Conservation (phyloP, 2,113 vertebrate species). For the Budorcas taxicolor region DNA sequence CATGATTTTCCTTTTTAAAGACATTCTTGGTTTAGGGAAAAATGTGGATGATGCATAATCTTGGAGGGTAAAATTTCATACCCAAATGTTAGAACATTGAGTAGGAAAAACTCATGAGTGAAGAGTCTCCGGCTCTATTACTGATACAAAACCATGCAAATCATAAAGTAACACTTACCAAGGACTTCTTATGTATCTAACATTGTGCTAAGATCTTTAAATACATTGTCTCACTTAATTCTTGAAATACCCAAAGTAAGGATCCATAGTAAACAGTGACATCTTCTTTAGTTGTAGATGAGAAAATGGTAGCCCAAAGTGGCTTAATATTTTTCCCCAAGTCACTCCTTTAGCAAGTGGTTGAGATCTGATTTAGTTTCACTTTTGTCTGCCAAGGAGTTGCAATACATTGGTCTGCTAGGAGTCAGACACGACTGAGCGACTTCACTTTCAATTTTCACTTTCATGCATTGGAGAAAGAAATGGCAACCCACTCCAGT, state of each 20-base stretch:
- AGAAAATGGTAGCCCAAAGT: neutral
- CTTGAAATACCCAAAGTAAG: neutral
- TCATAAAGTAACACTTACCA: neutral
- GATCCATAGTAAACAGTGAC: neutral
- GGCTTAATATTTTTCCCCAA: neutral
- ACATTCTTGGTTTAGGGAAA: neutral
- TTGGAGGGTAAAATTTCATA: neutral
- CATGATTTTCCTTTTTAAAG: neutral
- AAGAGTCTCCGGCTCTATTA: neutral
- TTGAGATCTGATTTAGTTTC: neutral
- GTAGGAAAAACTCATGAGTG: neutral
- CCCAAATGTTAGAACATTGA: neutral
- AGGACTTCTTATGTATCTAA: neutral
- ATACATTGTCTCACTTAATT: neutral
- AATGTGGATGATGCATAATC: neutral
- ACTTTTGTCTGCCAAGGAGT: neutral
- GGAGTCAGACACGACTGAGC: too few species aligned
- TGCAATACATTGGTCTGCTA: neutral
- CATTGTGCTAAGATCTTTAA: neutral
- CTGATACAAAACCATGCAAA: neutral
- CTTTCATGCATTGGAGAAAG: too few species aligned
- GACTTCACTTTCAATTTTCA: too few species aligned
- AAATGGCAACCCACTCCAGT: too few species aligned
- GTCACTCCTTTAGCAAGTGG: neutral
- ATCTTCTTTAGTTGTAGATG: neutral